Evolutionary conservation across 2,888 invertebrate species (phyloP).

Genomic region (Machimus rusticus): DNA sequence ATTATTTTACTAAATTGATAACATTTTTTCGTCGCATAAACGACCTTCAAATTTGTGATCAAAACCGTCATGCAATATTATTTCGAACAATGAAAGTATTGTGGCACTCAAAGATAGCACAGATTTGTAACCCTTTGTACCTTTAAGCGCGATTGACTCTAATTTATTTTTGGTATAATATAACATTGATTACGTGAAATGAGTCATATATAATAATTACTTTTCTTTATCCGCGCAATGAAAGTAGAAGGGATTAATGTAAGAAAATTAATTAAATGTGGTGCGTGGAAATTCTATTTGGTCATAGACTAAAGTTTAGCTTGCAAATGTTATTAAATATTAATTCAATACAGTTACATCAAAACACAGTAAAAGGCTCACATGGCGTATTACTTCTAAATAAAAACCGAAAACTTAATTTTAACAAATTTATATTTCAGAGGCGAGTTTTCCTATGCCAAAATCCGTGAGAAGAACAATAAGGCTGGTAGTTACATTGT

Average conservation of each 20-base stretch:
- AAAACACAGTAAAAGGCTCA: no score
- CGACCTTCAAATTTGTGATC: neutral
- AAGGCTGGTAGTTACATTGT: conserved; percentile 82
- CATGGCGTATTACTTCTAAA: neutral
- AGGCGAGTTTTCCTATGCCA: conserved; percentile 83
- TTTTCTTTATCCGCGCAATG: no score
- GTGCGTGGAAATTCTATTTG: no score
- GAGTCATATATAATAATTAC: no score
- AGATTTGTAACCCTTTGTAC: neutral
- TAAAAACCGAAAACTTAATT: neutral
- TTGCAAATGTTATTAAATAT: no score
- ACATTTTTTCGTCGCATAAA: neutral
- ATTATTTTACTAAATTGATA: neutral
- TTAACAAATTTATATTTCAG: conserved; percentile 60
- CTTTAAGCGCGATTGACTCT: neutral
- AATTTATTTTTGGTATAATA: neutral
- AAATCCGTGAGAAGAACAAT: conserved; percentile 80
- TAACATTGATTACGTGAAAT: no score
- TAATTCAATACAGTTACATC: no score
- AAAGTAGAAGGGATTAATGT: no score
- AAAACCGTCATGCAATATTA: neutral
- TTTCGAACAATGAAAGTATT: neutral
- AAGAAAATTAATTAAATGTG: no score
- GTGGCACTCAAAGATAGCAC: neutral
- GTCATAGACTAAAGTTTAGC: no score